Percentiles rank a stretch among this genome's conserved stretches.
Evolutionary conservation across 2,113 vertebrate species (phyloP).

Genomic region (Nibea coibor): DNA sequence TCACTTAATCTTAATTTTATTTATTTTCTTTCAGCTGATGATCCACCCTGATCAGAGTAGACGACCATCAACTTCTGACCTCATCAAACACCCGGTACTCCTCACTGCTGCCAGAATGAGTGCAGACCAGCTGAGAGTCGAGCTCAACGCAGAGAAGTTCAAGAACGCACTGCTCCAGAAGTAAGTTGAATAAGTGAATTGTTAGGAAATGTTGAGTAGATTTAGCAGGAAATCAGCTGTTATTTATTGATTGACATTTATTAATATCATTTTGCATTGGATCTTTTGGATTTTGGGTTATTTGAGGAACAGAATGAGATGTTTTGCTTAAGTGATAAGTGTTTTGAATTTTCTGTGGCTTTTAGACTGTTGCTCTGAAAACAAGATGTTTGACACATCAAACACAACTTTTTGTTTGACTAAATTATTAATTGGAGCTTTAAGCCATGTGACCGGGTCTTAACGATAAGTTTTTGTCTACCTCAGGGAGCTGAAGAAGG

Average conservation of each 20-base stretch:
- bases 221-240: too few species aligned
- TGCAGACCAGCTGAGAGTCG: constrained; percentile 94
- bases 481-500: constrained; percentile 95
- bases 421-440: too few species aligned
- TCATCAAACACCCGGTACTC: constrained; percentile 93
- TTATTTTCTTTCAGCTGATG: constrained; percentile 86
- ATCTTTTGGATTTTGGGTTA: too few species aligned
- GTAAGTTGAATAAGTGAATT: constrained; percentile 79
- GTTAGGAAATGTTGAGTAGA: too few species aligned
- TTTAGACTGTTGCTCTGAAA: too few species aligned
- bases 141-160: constrained; percentile 97
- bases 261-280: too few species aligned
- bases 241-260: too few species aligned
- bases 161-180: constrained; percentile 98
- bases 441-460: neutral
- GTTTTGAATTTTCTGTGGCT: too few species aligned
- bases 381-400: too few species aligned
- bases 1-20: neutral
- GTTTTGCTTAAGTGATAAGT: too few species aligned
- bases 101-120: constrained; percentile 93
- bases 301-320: too few species aligned
- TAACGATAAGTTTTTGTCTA: constrained; percentile 39
- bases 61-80: constrained; percentile 90
- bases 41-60: constrained; percentile 92
- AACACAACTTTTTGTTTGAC: too few species aligned